phyloP scores from a whole-genome alignment of 2,113 vertebrate genomes.

The Carlito syrichta region DNA sequence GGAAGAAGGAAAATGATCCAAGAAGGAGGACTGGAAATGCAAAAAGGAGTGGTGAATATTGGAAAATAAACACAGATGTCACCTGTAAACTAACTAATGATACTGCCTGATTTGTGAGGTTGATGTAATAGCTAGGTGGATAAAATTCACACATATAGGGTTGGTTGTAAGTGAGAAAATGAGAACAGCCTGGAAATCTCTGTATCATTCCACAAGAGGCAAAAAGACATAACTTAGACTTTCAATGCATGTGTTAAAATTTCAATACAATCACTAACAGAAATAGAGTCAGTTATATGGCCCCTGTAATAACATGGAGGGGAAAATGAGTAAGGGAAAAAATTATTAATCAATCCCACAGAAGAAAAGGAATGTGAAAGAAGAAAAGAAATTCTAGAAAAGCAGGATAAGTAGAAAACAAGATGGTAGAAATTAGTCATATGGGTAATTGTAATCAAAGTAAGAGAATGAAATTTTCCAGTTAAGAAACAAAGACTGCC shows the following conservation, averaged over 20 bases:
- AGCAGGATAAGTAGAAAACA: neutral
- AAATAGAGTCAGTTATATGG: neutral
- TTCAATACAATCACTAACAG: neutral
- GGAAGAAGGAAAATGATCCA: neutral
- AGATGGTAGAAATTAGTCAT: neutral
- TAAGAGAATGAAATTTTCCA: neutral
- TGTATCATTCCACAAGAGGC: neutral
- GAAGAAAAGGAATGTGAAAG: neutral
- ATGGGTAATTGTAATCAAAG: neutral
- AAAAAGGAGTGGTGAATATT: neutral
- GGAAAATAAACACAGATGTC: neutral
- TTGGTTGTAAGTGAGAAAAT: rapidly evolving
- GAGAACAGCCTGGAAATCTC: too few species aligned
- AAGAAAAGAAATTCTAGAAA: neutral
- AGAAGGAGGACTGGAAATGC: neutral
- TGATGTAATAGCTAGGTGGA: neutral
- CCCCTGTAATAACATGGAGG: neutral
- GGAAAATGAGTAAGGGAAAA: neutral
- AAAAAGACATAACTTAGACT: neutral
- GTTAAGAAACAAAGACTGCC: neutral
- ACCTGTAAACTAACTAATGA: neutral
- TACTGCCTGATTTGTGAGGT: neutral
- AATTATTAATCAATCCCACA: neutral
- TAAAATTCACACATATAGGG: neutral
- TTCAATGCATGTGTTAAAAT: neutral